Base-by-base conservation (phyloP, 2,797 vertebrate species). In the Hemibagrus guttatus region DNA sequence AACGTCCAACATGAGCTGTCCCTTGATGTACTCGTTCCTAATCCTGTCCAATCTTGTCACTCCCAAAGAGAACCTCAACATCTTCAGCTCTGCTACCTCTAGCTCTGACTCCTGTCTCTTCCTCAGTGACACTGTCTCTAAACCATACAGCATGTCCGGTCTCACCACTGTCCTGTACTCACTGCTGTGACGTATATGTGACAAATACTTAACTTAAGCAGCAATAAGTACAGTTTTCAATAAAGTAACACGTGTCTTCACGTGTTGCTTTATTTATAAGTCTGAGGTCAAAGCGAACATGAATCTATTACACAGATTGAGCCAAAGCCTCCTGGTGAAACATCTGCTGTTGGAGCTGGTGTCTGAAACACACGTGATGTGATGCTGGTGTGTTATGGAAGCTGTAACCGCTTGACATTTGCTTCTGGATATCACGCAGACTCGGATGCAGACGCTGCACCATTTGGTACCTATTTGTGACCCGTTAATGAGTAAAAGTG, bases 381-480 rank as follows among this genome's bases (percentile, higher is more conserved):
- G 35, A 90, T 89, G 85, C 58, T 59, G 7, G 85, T 58, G 74
- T 78, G 88, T 89, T 90, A 87, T 89, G 82, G 81, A 58, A 58
- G 54, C 46, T 42, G 81, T 49, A 81, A 84, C 46, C 61, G 56
- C 9, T 79, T 71, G 61, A 35, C 42, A 39, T 75, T 52, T 31
- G 80, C 64, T 85, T 72, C 82, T 83, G 56, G n/a, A 84, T 4
- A 42, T 86, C 83, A 81, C 72, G 59, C 81, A 9, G 46, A 49
- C 59, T 46, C 59, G 66, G 85, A 84, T 23, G 54, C 82, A 76
- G 85, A 21, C 28, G 59, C 66, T 54, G 68, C 26, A 9, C 63
- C 89, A 89, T 90, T 90, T 89, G 89, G 88, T 90, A 72, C 49
- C 9, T 87, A 89, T 89, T 89, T 89, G 79, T 85, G 89, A 88